Percentiles rank a stretch among this genome's conserved stretches.
These are phyloP conservation scores for Rhinoptilus africanus DNA, from an alignment of 2,113 vertebrate genomes.

Conservation along the genomic window DNA sequence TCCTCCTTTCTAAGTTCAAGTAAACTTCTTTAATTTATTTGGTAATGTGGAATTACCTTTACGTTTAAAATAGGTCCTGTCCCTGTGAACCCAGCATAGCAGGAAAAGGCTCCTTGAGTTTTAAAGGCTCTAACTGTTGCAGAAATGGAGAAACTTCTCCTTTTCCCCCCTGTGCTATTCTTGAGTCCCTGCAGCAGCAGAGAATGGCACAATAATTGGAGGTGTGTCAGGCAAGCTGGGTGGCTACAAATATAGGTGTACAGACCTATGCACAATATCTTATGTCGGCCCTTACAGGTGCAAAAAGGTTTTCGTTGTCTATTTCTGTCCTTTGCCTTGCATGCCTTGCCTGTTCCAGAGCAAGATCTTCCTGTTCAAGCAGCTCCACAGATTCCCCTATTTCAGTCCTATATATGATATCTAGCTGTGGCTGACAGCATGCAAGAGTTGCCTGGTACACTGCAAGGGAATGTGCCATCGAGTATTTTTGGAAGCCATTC, in stretches of 20 bases:
- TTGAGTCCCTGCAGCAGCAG: not conserved
- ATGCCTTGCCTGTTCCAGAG: not conserved
- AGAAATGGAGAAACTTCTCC: not conserved
- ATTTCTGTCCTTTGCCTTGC: not conserved
- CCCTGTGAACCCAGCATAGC: not conserved
- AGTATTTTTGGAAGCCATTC: not conserved
- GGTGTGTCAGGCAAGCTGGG: not conserved
- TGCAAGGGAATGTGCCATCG: not conserved
- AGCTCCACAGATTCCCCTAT: not conserved
- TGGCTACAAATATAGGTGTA: not conserved
- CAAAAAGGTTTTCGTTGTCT: not conserved
- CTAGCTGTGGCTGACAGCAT: not conserved
- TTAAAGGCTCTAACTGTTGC: not conserved
- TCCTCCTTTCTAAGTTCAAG: not conserved
- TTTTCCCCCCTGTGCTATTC: not conserved
- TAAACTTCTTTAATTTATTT: constrained; percentile 46
- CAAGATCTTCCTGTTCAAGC: not conserved
- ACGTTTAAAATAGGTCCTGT: not conserved
- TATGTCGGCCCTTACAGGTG: not conserved
- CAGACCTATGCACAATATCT: not conserved
- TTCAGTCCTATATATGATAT: not conserved
- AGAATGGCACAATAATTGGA: not conserved
- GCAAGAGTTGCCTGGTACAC: not conserved
- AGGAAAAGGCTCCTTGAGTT: not conserved
- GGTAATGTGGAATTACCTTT: not conserved